Conservation (phyloP, 1,140 invertebrate species). For the Cherax quadricarinatus region DNA sequence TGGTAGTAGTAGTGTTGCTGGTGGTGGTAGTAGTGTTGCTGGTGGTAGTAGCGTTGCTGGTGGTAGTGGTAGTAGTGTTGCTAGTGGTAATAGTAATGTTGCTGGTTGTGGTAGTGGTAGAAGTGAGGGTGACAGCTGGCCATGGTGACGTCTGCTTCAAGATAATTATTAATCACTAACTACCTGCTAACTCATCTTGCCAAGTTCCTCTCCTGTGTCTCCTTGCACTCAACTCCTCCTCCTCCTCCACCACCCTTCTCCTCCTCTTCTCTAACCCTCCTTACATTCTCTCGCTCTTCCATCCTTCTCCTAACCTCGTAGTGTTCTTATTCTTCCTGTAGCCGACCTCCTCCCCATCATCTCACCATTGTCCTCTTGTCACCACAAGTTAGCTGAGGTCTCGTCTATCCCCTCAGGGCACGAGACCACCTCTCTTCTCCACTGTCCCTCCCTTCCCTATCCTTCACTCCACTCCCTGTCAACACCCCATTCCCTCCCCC, state of each 20-base stretch:
- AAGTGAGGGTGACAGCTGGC: no score
- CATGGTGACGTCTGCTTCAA: no score
- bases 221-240: background rate
- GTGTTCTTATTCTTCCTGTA: constrained; percentile 8
- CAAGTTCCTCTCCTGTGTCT: no score
- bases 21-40: no score
- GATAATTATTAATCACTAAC: no score
- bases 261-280: constrained; percentile 15
- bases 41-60: no score
- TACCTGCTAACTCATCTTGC: no score
- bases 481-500: background rate
- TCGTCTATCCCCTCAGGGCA: no score
- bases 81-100: no score
- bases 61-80: background rate
- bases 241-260: constrained; percentile 15
- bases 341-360: background rate
- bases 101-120: no score
- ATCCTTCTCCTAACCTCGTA: background rate
- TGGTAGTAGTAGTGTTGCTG: no score
- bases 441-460: background rate
- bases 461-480: background rate
- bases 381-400: no score
- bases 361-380: background rate
- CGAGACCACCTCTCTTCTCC: background rate
- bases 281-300: constrained; percentile 3